These are phyloP conservation scores for Amaurobius ferox DNA, from an alignment of 2,888 invertebrate species.

Conservation along the genomic window DNA sequence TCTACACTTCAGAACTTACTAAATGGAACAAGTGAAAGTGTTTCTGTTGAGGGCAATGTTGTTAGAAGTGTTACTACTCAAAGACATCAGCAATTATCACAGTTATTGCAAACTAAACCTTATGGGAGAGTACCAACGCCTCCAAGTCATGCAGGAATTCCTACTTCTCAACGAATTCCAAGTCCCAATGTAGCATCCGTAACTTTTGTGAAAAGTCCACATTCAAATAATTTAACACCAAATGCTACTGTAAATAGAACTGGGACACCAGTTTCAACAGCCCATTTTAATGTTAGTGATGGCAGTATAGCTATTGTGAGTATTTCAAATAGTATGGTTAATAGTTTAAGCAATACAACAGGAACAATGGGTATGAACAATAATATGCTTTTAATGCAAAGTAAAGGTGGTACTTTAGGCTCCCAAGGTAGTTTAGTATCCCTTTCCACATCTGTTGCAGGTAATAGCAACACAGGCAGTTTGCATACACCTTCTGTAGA, in stretches of 20 bases:
- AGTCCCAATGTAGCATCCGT: conserved; percentile 73
- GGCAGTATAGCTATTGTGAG: conserved; percentile 68
- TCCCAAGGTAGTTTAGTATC: conserved; percentile 63
- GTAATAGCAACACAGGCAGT: conserved; percentile 28
- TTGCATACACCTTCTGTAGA: conserved; percentile 31
- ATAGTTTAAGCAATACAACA: conserved; percentile 60
- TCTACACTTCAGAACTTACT: conserved; percentile 67
- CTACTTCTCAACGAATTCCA: conserved; percentile 60
- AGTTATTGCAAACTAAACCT: conserved; percentile 73
- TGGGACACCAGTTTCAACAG: conserved; percentile 73
- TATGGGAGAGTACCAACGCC: conserved; percentile 63
- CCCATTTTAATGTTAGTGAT: conserved; percentile 73
- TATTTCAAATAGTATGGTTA: conserved; percentile 72
- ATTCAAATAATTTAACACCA: conserved; percentile 81
- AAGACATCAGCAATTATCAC: conserved; percentile 74
- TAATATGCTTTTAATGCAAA: conserved; percentile 54
- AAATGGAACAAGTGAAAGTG: conserved; percentile 73
- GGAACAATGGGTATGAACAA: conserved; percentile 58
- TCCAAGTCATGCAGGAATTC: conserved; percentile 49
- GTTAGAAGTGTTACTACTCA: conserved; percentile 60
- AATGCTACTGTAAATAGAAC: conserved; percentile 85
- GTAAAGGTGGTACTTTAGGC: conserved; percentile 56
- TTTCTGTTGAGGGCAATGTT: conserved; percentile 36
- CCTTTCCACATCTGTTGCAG: conserved; percentile 59
- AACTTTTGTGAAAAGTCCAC: conserved; percentile 73